A percentile compares a stretch with the other conserved stretches of the same genome.
phyloP scores from a whole-genome alignment of 2,113 vertebrate genomes.

The Boulengeromyrus knoepffleri region DNA sequence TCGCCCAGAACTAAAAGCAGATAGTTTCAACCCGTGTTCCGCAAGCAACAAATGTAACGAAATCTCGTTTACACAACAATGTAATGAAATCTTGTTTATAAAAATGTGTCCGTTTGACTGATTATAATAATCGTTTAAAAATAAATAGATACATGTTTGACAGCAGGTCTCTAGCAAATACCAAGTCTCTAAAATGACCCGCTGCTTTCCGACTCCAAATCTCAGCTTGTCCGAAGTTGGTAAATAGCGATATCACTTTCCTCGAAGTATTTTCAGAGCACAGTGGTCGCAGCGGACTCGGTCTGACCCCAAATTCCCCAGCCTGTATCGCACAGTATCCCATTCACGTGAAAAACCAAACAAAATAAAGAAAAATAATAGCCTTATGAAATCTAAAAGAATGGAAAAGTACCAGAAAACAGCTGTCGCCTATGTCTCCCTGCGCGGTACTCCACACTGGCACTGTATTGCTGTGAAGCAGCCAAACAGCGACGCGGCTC shows the following conservation, averaged over 20 bases:
- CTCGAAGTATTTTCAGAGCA: conserved; percentile 16
- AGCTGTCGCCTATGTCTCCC: conserved; percentile 14
- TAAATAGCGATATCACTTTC: conserved; percentile 17
- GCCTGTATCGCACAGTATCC: not conserved
- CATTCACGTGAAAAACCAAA: not conserved
- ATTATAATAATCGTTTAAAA: not conserved
- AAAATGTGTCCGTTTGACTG: not conserved
- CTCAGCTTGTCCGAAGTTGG: not conserved
- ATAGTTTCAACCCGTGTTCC: not conserved
- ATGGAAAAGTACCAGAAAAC: conserved; percentile 16
- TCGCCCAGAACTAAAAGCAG: not conserved
- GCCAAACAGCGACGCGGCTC: conserved; percentile 31
- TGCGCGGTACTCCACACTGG: conserved; percentile 32
- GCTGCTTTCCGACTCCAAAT: conserved; percentile 18
- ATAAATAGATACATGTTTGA: not conserved
- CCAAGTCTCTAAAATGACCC: not conserved
- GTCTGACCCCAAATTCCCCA: conserved; percentile 12
- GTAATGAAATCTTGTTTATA: not conserved
- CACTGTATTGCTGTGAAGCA: conserved; percentile 15
- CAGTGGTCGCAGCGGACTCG: not conserved
- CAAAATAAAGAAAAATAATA: not conserved
- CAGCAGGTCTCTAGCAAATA: not conserved
- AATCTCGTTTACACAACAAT: not conserved
- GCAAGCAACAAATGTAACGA: not conserved
- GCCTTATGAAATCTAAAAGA: not conserved